phyloP scores from a whole-genome alignment of 2,888 invertebrate species.

The Poecilobothrus nobilitatus region DNA sequence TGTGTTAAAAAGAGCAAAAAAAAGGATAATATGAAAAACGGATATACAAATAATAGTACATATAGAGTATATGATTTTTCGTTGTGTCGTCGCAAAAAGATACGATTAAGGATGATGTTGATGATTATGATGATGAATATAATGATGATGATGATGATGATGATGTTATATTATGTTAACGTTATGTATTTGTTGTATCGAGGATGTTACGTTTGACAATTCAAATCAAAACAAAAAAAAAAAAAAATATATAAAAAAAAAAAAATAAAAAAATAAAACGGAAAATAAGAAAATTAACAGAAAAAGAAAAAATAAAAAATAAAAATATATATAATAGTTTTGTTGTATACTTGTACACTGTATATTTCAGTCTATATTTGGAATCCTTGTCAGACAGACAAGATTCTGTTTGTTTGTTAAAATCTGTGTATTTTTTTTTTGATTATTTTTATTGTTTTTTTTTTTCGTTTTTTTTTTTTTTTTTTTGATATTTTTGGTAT shows the following conservation, averaged over 20 bases:
- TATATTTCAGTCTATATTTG: constrained; percentile 19
- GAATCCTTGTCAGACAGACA: constrained; percentile 16
- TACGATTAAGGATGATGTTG: not conserved
- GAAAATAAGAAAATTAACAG: not conserved
- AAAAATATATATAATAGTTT: not conserved
- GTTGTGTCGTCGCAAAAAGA: not conserved
- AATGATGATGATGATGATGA: not conserved
- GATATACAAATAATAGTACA: not conserved
- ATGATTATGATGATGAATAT: not conserved
- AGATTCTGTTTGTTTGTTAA: constrained; percentile 11
- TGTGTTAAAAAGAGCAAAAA: not conserved
- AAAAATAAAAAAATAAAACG: not conserved
- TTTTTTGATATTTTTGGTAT: too few relatives aligned
- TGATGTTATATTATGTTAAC: not conserved
- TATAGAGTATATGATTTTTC: not conserved
- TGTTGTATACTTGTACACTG: not conserved
- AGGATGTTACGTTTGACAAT: constrained; percentile 10
- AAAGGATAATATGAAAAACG: not conserved
- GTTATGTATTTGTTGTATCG: not conserved
- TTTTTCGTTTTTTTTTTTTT: too few relatives aligned
- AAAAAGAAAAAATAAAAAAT: not conserved
- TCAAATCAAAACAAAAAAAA: constrained; percentile 8
- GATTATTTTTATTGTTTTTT: not conserved
- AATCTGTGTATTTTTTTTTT: constrained; percentile 1
- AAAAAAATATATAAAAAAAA: not conserved